Percentiles rank a stretch among this genome's conserved stretches.
phyloP scores from a whole-genome alignment of 1,140 invertebrate genomes.

The Cydia splendana region DNA sequence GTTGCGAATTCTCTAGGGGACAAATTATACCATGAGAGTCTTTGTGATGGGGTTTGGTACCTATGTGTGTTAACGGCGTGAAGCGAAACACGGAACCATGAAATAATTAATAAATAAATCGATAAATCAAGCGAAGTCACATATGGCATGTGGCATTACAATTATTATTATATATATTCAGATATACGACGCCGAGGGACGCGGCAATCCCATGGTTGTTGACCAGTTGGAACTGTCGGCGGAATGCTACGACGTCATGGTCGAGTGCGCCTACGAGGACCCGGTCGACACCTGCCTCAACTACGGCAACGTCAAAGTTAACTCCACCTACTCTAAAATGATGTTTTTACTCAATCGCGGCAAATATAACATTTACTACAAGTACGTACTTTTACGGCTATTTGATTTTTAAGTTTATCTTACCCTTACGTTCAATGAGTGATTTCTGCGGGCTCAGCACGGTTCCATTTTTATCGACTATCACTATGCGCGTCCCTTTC shows the following conservation, averaged over 20 bases:
- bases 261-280: slow-evolving; percentile 69
- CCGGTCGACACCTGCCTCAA: slow-evolving; percentile 61
- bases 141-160: no score
- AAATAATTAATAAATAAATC: no score
- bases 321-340: slow-evolving; percentile 59
- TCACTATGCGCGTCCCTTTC: no score
- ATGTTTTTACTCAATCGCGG: slow-evolving; percentile 70
- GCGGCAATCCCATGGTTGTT: slow-evolving; percentile 65
- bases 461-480: no score
- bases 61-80: no score
- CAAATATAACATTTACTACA: slow-evolving; percentile 72
- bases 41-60: no score
- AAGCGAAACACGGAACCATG: no score
- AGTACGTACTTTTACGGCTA: slow-evolving; percentile 49
- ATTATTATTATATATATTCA: slow-evolving; percentile 41
- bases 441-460: no score
- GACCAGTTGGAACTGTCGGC: slow-evolving; percentile 62
- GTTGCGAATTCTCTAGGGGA: no score
- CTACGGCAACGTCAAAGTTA: slow-evolving; percentile 74
- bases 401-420: background rate
- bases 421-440: no score
- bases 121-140: no score
- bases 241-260: slow-evolving; percentile 74
- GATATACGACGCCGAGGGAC: slow-evolving; percentile 68
- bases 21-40: no score